Base-by-base conservation (phyloP, 1,140 invertebrate genomes). In the Tyrophagus putrescentiae region DNA sequence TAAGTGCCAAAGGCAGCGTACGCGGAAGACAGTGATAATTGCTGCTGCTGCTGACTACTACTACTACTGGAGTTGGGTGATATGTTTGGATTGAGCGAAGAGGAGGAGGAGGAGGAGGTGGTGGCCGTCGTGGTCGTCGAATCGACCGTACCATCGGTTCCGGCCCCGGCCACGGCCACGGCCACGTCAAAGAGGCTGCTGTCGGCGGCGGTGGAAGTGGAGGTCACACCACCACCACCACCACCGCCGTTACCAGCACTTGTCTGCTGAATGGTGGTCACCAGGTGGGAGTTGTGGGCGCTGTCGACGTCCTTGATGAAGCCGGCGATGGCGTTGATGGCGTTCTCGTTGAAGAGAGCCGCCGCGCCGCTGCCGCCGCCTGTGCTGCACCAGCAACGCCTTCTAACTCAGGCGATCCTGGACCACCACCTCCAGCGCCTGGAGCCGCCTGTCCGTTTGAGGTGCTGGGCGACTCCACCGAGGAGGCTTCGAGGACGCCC, bases 51-150 rank as follows among this genome's bases (percentile, higher is more conserved):
- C 31, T 48, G 21, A 6, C n/a, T n/a, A n/a, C n/a, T n/a, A n/a
- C n/a, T n/a, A n/a, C n/a, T n/a, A n/a, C n/a, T n/a, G n/a, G n/a
- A n/a, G n/a, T n/a, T n/a, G n/a, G n/a, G n/a, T n/a, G n/a, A n/a
- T n/a, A n/a, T n/a, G n/a, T n/a, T n/a, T n/a, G n/a, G n/a, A n/a
- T n/a, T n/a, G n/a, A n/a, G n/a, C n/a, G n/a, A n/a, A n/a, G n/a
- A n/a, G n/a, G n/a, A n/a, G n/a, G n/a, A n/a, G n/a, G n/a, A n/a
- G n/a, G n/a, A n/a, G n/a, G n/a, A n/a, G n/a, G n/a, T n/a, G n/a
- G n/a, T n/a, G n/a, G n/a, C n/a, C n/a, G n/a, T n/a, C n/a, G 45
- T 48, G 45, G 45, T 48, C 31, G 45, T 48, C 7, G 45, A 48
- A 48, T 48, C 45, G 7, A 48, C 45, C 7, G 36, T 39, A 13